Evolutionary conservation across 2,113 vertebrate species (phyloP).

Genomic region (Calyptomena viridis): DNA sequence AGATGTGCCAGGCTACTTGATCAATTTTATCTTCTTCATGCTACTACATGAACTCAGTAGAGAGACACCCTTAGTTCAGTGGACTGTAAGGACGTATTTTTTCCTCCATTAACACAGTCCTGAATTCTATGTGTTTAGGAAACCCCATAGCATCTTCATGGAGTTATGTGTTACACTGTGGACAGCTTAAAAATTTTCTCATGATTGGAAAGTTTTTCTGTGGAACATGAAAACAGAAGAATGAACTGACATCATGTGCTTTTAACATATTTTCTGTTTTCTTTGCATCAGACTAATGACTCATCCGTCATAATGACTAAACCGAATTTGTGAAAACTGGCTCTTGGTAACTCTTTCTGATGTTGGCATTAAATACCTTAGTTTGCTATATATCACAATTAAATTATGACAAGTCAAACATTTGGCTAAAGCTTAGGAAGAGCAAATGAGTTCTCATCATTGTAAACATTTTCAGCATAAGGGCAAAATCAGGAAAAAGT

Average conservation of each 20-base stretch:
- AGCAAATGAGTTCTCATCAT: not conserved
- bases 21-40: not conserved
- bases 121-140: not conserved
- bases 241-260: not conserved
- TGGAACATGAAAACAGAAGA: not conserved
- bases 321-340: not conserved
- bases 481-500: not conserved
- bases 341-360: not conserved
- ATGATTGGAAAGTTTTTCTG: not conserved
- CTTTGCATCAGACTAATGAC: not conserved
- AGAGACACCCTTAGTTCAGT: not conserved
- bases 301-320: not conserved
- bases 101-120: not conserved
- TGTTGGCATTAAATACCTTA: not conserved
- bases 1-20: not conserved
- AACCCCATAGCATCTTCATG: not conserved
- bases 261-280: not conserved
- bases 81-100: not conserved
- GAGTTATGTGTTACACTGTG: not conserved
- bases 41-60: not conserved
- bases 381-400: not conserved
- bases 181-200: not conserved
- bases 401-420: constrained; percentile 28
- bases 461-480: not conserved
- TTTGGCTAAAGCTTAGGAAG: not conserved